Base-by-base conservation (phyloP, 2,888 invertebrate species). In the Steinernema scapterisci region DNA sequence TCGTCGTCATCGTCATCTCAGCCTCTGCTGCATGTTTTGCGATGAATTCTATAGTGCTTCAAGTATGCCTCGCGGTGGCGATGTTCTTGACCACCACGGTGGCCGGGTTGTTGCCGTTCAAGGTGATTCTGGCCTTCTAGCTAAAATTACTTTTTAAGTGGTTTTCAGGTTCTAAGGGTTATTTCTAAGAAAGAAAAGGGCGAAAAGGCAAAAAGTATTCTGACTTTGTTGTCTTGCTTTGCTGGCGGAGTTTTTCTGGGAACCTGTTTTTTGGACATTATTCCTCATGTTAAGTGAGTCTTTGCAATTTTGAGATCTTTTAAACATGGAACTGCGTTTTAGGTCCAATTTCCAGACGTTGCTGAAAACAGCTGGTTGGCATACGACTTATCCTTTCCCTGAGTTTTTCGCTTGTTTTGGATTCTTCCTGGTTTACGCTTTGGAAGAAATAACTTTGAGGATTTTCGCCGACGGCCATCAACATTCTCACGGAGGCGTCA, bases 191-290 rank as follows among this genome's bases (percentile, higher is more conserved):
- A 73, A 75, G 80, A 45, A 31, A 63, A 63, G 19, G 63, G 27
- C 38, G 31, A 63, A 1, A 63, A 63, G 63, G 11, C 63, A 1
- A 63, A 63, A n/a, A 63, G 31, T 31, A 63, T 63, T 27, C 73
- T 86, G 13, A 85, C 86, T 13, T 78, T 85, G 43, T 71, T 86
- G 6, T 84, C 84, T 7, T 86, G 86, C 73, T 86, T 86, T 75
- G 86, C 84, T 13, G 86, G 86, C n/a, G 86, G 86, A 19, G 86
- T 86, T n/a, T 86, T 86, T 76, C 81, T 86, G 81, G 85, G 79
- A 1, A 85, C 85, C 11, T 86, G 86, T 74, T 86, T 86, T 72
- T 75, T 86, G 23, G 86, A 86, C 76, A 82, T 86, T n/a, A 79
- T 86, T 46, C 86, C 86, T 1, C 86, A 86, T 72, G 82, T 86